Evolutionary conservation across 1,140 invertebrate species (phyloP), one percentile per base, ranked within the genome.

Genomic region (Drosophila suzukii): DNA sequence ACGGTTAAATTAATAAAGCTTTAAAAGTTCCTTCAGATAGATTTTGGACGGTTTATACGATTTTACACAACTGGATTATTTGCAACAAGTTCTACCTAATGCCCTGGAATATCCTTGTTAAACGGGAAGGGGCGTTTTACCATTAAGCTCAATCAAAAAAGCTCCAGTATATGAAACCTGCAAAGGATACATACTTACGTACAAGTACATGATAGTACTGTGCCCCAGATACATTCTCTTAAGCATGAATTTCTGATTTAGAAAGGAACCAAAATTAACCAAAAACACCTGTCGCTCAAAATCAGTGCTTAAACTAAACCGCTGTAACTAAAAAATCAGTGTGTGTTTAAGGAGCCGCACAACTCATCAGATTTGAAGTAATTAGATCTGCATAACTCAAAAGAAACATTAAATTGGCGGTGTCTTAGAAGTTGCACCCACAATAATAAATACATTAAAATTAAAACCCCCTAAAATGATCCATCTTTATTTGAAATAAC

Each of bases 61-160:
- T 30, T 57, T 44, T 17, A 8, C 10, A 15, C 13, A 57, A 13
- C 2, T 17, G 2, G 5, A 27, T 56, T 32, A 47, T 56, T 71
- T 39, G 67, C 67, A 71, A 71, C 67, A 71, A 71, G 67, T 71
- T 56, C 8, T 71, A 38, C 13, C 12, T 13, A 27, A 49, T 46
- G 6, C 36, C 41, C 44, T 43, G 51, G 27, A 27, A 56, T 27
- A 55, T 67, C 49, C 49, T 47, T 30, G 34, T 47, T 39, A 17
- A 61, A 47, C 20, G 27, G 43, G 39, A 17, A 30, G 30, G 60
- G 51, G 62, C 41, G 54, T 57, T 38, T 57, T 56, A 34, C 4
- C 38, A 47, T 56, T 57, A 41, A 70, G 65, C 65, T 72, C 27
- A 20, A 38, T 44, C 47, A 30, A 15, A 12, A 72, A 72, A 70